These are phyloP conservation scores for Orycteropus afer DNA, from an alignment of 2,113 vertebrate species.

Conservation along the genomic window DNA sequence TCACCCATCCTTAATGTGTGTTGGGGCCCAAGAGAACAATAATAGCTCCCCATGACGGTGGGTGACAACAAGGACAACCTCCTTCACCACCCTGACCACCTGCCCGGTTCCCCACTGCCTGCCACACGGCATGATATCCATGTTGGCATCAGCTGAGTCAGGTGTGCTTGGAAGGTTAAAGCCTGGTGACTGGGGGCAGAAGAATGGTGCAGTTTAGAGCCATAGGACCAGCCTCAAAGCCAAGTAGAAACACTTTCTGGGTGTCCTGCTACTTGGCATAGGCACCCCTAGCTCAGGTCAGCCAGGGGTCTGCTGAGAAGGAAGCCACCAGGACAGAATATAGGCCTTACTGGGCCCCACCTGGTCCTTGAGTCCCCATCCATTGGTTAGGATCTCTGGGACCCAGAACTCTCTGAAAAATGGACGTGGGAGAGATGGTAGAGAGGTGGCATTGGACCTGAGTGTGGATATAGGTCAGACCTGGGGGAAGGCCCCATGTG, in stretches of 20 bases:
- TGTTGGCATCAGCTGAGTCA: fast-evolving
- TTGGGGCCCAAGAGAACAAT: neutral
- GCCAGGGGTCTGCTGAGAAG: neutral
- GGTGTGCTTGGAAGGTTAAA: neutral
- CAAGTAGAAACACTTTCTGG: neutral
- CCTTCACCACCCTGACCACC: neutral
- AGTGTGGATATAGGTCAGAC: neutral
- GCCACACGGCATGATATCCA: fast-evolving
- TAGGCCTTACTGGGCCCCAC: neutral
- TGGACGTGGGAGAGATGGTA: neutral
- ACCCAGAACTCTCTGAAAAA: neutral
- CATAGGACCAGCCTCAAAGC: neutral
- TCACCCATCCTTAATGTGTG: fast-evolving
- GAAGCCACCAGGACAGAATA: neutral
- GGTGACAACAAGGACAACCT: too few species aligned
- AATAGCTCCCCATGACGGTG: fast-evolving
- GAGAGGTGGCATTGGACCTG: neutral
- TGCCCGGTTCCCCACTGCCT: neutral
- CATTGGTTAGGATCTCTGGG: neutral
- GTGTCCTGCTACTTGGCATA: fast-evolving
- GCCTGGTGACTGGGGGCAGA: neutral
- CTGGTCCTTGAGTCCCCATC: neutral
- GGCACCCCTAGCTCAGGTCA: neutral
- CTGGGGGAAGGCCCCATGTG: neutral
- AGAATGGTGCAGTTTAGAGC: neutral